Base-by-base conservation (phyloP, 2,888 invertebrate species). In the Tinea trinotella region DNA sequence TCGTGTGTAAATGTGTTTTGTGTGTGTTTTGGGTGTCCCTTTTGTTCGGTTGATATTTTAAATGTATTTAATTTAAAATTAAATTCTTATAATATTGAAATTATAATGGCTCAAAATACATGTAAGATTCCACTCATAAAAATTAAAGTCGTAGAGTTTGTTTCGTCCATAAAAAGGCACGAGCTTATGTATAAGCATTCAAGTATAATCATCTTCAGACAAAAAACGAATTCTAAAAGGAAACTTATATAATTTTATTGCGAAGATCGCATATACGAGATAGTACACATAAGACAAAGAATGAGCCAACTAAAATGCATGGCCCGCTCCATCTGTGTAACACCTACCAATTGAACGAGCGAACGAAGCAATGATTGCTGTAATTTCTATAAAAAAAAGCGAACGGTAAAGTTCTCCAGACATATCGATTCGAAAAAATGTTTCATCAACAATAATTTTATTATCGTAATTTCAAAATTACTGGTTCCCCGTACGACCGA, bases 381-480 rank as follows among this genome's bases (percentile, higher is more conserved):
- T 84, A 84, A 85, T 85, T 82, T 84, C 75, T 80, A 71, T 75
- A 73, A 62, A 81, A 80, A 78, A 76, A 74, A 74, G 70, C 75
- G 72, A 77, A 73, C 85, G 76, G 84, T 85, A 84, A 76, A 73
- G 84, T 75, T 81, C 84, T 70, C 81, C 81, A 82, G 80, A 79
- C 74, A 78, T 76, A 79, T 75, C 72, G 80, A 81, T 78, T 78
- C 76, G 71, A 80, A 84, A 82, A 84, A 83, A 82, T 82, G 78
- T 82, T 85, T 83, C 85, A 85, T 84, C 83, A 83, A 82, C 76
- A 85, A 82, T 84, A 84, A 84, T 85, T 84, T 84, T 85, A 83
- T 77, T 83, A 84, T 78, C 80, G 79, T 84, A 84, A 84, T 85
- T 84, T 84, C 84, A 78, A 85, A 85, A 85, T 85, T 84, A 84